Base-by-base conservation (phyloP, 2,888 invertebrate species). In the Pyrrhosoma nymphula region DNA sequence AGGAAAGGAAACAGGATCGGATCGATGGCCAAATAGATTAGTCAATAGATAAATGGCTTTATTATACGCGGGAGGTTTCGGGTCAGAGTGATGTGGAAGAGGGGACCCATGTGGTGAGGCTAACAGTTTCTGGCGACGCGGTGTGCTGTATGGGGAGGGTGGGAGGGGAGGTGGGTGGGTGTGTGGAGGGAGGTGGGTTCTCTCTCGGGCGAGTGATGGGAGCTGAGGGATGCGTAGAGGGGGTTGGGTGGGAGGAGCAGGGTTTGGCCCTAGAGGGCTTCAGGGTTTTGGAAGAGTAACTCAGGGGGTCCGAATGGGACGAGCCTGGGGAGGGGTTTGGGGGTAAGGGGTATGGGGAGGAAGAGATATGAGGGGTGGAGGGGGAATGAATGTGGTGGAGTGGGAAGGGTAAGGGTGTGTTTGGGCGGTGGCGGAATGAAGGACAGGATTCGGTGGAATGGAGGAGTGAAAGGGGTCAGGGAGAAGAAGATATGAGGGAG, bases 31-130 rank as follows among this genome's bases (percentile, higher is more conserved):
- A 93, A 93, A 75, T 93, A 93, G 93, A 93, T 93, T 93, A 93
- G 93, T 39, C 93, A 39, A 93, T 93, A 75, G 93, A 93, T 93
- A 93, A 93, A 93, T 93, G 93, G 93, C 93, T 93, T 93, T 93
- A 93, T 93, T 93, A 93, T 93, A 75, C 93, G 93, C 91, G 91
- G 91, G 63, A 89, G 89, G 55, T 89, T 89, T 89, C 35, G 91
- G 91, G 91, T 91, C 91, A 39, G 91, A 63, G 89, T 55, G 89
- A 89, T 89, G 89, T 23, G 89, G 89, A 89, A 55, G 39, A 20
- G 56, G 89, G 55, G 69, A 69, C 26, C 35, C 82, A n/a, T 82
- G 82, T 18, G 30, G 82, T 16, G 82, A 18, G 82, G 82, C 14
- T 82, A 82, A 82, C 82, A 35, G 82, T 82, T 82, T 82, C 82